Percentiles rank a stretch among this genome's conserved stretches.
Evolutionary conservation across 2,113 vertebrate genomes (phyloP).

Genomic region (Strix uralensis): DNA sequence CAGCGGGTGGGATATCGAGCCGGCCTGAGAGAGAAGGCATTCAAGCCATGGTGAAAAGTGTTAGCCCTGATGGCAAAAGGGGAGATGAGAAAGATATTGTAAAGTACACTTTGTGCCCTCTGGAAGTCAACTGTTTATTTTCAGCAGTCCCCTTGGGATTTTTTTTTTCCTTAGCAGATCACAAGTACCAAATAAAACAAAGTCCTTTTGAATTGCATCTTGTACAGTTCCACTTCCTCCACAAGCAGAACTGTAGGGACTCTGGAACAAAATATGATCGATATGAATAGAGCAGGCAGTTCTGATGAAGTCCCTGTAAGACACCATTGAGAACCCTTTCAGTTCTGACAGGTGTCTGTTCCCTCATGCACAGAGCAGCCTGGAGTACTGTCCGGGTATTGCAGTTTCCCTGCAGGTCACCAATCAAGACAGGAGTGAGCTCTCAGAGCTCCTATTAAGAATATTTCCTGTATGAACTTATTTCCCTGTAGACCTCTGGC

Average conservation of each 20-base stretch:
- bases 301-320: not conserved
- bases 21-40: not conserved
- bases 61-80: not conserved
- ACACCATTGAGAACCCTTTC: not conserved
- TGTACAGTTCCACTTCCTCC: not conserved
- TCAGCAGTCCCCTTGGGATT: not conserved
- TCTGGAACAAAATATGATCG: not conserved
- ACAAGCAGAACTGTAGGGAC: not conserved
- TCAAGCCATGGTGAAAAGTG: not conserved
- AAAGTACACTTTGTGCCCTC: not conserved
- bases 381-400: not conserved
- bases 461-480: not conserved
- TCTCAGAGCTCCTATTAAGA: not conserved
- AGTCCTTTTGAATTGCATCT: not conserved
- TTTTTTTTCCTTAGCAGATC: not conserved
- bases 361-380: not conserved
- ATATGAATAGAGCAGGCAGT: not conserved
- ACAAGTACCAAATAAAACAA: not conserved
- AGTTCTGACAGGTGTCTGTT: not conserved
- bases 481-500: not conserved
- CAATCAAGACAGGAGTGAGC: not conserved
- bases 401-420: not conserved
- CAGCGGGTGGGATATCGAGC: not conserved
- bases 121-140: not conserved
- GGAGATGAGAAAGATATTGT: not conserved